A percentile compares a stretch with the other conserved stretches of the same genome.
Conservation (phyloP, 2,888 invertebrate genomes). For the Mesoligia furuncula region DNA sequence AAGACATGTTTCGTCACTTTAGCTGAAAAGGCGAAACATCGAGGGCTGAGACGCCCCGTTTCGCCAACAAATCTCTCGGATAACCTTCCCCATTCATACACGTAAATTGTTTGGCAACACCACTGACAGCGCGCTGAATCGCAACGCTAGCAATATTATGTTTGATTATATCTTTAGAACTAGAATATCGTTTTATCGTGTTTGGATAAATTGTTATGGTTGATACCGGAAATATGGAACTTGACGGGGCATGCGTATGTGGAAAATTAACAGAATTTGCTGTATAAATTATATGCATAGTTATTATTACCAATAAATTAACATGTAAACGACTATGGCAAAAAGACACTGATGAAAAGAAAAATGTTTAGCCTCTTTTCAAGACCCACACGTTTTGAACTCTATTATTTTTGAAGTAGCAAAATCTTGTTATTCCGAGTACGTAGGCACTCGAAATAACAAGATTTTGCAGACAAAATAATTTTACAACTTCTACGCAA, state of each 20-base stretch:
- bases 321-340: neutral
- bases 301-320: neutral
- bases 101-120: slow-evolving; percentile 72
- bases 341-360: neutral
- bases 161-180: slow-evolving; percentile 50
- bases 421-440: neutral
- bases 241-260: neutral
- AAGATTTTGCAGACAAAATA: neutral
- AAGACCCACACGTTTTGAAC: too few species aligned
- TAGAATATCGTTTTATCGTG: slow-evolving; percentile 27
- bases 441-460: neutral
- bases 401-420: slow-evolving; percentile 6
- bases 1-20: slow-evolving; percentile 87
- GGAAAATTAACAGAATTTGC: neutral
- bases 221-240: neutral
- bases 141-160: slow-evolving; percentile 58
- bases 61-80: slow-evolving; percentile 76
- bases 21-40: slow-evolving; percentile 79
- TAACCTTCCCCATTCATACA: slow-evolving; percentile 74
- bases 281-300: neutral
- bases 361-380: neutral
- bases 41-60: slow-evolving; percentile 70
- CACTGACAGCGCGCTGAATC: slow-evolving; percentile 59
- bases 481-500: neutral
- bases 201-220: neutral